Conservation (phyloP, 2,113 vertebrate species). For the Pachycephala philippinensis region DNA sequence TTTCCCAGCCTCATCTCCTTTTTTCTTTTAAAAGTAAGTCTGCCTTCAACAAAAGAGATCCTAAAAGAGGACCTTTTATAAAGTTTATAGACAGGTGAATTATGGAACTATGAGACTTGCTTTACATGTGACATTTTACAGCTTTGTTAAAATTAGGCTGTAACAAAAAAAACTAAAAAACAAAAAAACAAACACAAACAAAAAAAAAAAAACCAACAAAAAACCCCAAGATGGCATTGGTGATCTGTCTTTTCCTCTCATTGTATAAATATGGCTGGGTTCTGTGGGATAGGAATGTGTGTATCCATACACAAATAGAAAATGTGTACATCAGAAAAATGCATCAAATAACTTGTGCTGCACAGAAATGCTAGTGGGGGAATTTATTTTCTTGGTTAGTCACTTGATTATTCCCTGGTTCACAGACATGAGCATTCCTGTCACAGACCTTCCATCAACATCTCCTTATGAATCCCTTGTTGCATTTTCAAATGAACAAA, state of each 20-base stretch:
- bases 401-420: background rate
- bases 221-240: rapidly evolving
- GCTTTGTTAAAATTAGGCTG: background rate
- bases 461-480: background rate
- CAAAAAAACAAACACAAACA: too few relatives aligned
- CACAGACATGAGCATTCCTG: background rate
- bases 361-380: background rate
- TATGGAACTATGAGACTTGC: background rate
- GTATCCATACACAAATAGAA: background rate
- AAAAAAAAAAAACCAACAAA: too few relatives aligned
- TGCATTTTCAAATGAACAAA: background rate
- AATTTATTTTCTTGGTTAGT: background rate
- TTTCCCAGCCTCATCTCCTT: background rate
- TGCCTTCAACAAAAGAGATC: background rate
- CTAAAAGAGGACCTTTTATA: background rate
- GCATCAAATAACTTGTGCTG: background rate
- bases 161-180: background rate
- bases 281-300: background rate
- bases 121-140: background rate
- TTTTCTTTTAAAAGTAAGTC: background rate
- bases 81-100: background rate
- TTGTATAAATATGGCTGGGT: background rate
- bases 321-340: background rate
- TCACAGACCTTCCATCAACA: background rate
- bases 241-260: background rate